Evolutionary conservation across 2,113 vertebrate species (phyloP).

Genomic region (Cyprinodon tularosa): DNA sequence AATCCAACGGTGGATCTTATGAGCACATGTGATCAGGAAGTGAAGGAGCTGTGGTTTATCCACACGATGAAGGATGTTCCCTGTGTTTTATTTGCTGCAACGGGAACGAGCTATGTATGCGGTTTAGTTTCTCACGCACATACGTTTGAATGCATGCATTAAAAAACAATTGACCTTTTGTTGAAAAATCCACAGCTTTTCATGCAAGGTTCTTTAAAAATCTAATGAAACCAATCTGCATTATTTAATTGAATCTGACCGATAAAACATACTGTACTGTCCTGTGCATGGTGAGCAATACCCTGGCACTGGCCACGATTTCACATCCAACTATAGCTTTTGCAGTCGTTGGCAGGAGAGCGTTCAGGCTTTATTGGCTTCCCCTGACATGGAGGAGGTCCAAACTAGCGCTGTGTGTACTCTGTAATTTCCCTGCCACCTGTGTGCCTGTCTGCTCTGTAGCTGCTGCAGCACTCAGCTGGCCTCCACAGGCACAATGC

Average conservation of each 20-base stretch:
- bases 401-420: conserved; percentile 61
- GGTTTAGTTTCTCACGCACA: conserved; percentile 22
- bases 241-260: conserved; percentile 54
- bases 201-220: conserved; percentile 13
- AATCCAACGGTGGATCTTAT: conserved; percentile 10
- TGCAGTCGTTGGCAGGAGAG: conserved; percentile 59
- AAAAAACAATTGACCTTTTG: conserved; percentile 44
- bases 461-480: conserved; percentile 39
- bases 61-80: conserved; percentile 11
- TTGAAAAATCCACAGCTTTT: conserved; percentile 24
- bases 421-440: conserved; percentile 75
- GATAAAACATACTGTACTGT: conserved; percentile 62
- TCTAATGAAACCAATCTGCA: conserved; percentile 43
- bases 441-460: conserved; percentile 56
- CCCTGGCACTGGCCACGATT: conserved; percentile 51
- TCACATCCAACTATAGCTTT: conserved; percentile 70
- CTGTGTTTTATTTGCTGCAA: conserved; percentile 14
- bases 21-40: conserved; percentile 25
- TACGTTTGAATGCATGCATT: conserved; percentile 9
- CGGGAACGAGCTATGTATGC: conserved; percentile 23
- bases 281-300: conserved; percentile 44
- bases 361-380: conserved; percentile 65
- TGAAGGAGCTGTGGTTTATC: conserved; percentile 17
- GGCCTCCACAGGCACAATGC: conserved; percentile 62
- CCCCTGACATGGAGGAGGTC: conserved; percentile 62